Base-by-base conservation (phyloP, 30 jellyfish, hydroid and myxozoan species). In the Rhopilema esculentum region DNA sequence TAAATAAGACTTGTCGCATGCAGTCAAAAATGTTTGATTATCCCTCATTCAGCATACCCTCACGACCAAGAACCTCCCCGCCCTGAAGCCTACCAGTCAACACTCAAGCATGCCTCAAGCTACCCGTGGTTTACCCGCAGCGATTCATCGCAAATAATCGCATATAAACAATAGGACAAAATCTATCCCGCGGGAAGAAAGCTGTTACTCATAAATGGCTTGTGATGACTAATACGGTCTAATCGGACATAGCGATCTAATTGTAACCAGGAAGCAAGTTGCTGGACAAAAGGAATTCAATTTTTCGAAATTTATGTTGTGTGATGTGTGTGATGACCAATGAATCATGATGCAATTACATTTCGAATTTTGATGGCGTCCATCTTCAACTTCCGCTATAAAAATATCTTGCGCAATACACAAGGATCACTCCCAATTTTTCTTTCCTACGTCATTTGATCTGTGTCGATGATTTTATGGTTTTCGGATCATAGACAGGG, bases 91-190 rank as follows among this genome's bases (percentile, higher is more conserved):
- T 32, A 1, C 1, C 18, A 40, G 2, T n/a, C 40, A 12, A 21
- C 27, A 12, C 49, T 32, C 21, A 20, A 40, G 27, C 84, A 73
- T 73, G 64, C 84, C 49, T 73, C 84, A 32, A 73, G 24, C 49
- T 26, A 33, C 24, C 69, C 84, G 40, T 73, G 68, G 49, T 73
- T 40, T 27, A 29, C 84, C 84, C 84, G 84, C 84, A 33, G 68
- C 49, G 21, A 27, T 19, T 28, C 84, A 17, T 20, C 1, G 17
- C 28, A 12, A 31, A 32, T 66, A 40, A 33, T 40, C 29, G 40
- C 1, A 16, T 31, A 23, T 22, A 4, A 31, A 73, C 71, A 32
- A 73, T 73, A 73, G 25, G 12, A 73, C 84, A 32, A 73, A 29
- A 33, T 4, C 9, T 8, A 32, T 30, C 70, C 84, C 69, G 84